Base-by-base conservation (phyloP, 2,888 invertebrate species). In the Subacronicta megacephala region DNA sequence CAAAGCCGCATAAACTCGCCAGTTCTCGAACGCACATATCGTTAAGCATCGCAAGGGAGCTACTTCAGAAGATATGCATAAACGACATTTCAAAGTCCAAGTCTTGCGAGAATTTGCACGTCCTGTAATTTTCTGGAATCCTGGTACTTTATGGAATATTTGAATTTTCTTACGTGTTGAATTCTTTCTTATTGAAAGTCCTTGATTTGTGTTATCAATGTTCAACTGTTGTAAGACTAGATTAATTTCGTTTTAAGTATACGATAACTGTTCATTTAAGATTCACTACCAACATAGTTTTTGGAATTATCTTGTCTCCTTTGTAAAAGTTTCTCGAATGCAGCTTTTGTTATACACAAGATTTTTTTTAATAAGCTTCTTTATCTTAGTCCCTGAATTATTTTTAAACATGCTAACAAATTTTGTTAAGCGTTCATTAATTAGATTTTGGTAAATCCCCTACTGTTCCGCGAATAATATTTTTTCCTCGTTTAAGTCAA, bases 51-150 rank as follows among this genome's bases (percentile, higher is more conserved):
- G 97, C 97, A 9, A 95, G 97, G 73, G 97, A 97, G 85, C 95
- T 98, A 50, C 94, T 98, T 15, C 97, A 97, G 85, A 97, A 97
- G 93, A 97, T 98, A 84, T 97, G 97, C 90, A 95, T 97, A 85
- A 97, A 97, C 83, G 97, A 98, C 88, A 96, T 96, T 77, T 96
- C 96, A 60, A 97, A 97, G 90, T 97, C 97, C 10, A 97, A 97
- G 87, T 97, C 97, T 61, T 98, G 98, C 90, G 97, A 98, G 89
- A 97, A 98, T 89, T 94, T 98, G 62, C 97, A 98, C 85, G 97
- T 97, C 69, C 95, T 97, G 74, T 97, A 90, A 91, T 63, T 51
- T 65, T 77, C 62, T 83, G 69, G 2, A 23, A 18, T 55, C 78
- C 79, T 82, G 69, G 80, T 81, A 80, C 64, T 68, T 77, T 47